Percentiles rank a stretch among this genome's conserved stretches.
phyloP scores from a whole-genome alignment of 2,888 invertebrate species.

The Bellardia bayeri region DNA sequence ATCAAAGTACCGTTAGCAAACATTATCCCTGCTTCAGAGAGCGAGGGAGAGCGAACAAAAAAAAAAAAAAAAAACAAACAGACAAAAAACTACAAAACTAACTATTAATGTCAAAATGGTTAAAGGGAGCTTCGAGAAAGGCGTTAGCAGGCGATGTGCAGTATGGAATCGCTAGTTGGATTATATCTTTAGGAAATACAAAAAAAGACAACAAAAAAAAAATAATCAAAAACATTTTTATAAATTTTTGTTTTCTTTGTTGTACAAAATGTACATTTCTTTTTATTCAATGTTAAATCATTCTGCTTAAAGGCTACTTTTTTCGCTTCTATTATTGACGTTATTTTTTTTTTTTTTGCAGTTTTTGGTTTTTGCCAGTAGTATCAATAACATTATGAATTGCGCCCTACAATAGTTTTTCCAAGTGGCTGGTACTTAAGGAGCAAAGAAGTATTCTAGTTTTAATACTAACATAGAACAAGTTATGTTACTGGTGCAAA shows the following conservation, averaged over 20 bases:
- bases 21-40: slow-evolving; percentile 21
- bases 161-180: slow-evolving; percentile 48
- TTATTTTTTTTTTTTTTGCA: slow-evolving; percentile 16
- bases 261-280: slow-evolving; percentile 54
- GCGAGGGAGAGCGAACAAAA: background rate
- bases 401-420: background rate
- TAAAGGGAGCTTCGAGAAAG: slow-evolving; percentile 39
- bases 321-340: slow-evolving; percentile 51
- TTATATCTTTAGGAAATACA: slow-evolving; percentile 54
- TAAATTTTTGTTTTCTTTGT: slow-evolving; percentile 45
- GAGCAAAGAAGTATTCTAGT: too few relatives aligned
- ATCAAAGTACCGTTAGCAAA: slow-evolving; percentile 62
- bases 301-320: slow-evolving; percentile 54
- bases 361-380: background rate
- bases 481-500: too few relatives aligned
- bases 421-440: too few relatives aligned
- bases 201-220: slow-evolving; percentile 21
- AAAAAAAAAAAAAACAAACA: too few relatives aligned
- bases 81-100: slow-evolving; percentile 40
- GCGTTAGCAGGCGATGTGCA: slow-evolving; percentile 33
- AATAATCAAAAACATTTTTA: slow-evolving; percentile 27
- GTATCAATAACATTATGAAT: slow-evolving; percentile 35
- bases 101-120: slow-evolving; percentile 58
- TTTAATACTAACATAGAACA: too few relatives aligned
- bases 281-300: slow-evolving; percentile 67